Conservation (phyloP, 92 coral and sea anemone genomes). For the Actinernus sp. region DNA sequence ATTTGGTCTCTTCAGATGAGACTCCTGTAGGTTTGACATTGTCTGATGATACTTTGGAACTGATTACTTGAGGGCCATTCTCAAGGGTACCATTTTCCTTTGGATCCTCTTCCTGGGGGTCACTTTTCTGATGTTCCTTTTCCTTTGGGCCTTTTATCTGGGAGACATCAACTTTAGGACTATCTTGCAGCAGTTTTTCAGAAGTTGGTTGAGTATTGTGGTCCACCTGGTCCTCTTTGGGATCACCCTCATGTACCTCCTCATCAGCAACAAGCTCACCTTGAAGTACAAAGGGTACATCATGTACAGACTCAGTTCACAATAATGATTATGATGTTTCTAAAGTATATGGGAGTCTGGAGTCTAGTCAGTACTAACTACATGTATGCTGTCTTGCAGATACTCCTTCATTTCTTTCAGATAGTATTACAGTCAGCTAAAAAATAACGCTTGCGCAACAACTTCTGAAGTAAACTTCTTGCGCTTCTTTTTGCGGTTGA, state of each 20-base stretch:
- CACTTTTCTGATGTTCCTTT: neutral
- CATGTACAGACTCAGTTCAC: no score
- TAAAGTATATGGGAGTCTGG: no score
- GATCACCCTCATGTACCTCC: neutral
- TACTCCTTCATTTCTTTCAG: no score
- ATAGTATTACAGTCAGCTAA: no score
- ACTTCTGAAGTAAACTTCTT: no score
- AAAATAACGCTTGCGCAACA: no score
- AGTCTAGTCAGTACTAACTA: no score
- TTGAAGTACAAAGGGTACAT: no score
- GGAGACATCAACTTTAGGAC: neutral
- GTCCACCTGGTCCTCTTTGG: neutral
- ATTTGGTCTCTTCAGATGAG: neutral
- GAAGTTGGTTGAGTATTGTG: neutral
- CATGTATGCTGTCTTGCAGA: no score
- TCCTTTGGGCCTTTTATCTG: neutral
- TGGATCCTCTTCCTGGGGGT: conserved; percentile 2
- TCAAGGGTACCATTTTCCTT: conserved; percentile 8
- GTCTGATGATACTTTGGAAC: no score
- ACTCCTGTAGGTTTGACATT: conserved; percentile 1
- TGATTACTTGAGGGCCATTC: neutral
- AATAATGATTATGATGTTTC: no score
- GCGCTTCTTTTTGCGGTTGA: no score
- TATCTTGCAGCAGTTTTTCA: neutral
- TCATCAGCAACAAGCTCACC: neutral